These are phyloP conservation scores for Bovichtus diacanthus DNA, from an alignment of 2,797 vertebrate species.

Conservation along the genomic window DNA sequence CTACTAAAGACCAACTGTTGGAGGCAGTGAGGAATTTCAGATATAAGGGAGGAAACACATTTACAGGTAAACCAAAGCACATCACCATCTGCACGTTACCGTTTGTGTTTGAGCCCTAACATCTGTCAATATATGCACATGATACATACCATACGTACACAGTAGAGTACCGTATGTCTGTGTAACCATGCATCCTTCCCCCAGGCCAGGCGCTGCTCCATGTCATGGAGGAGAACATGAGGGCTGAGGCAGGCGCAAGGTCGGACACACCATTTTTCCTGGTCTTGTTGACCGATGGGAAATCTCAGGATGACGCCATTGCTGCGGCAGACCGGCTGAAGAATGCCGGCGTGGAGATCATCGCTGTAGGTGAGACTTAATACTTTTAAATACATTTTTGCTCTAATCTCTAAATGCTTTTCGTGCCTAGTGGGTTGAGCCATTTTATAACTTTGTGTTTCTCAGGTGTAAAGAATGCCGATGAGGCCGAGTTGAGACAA, in stretches of 20 bases:
- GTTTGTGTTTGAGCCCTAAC: slow-evolving; percentile 4
- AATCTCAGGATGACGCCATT: slow-evolving; percentile 94
- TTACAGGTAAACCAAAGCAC: slow-evolving; percentile 89
- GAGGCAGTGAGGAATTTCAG: slow-evolving; percentile 87
- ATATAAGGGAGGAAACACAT: slow-evolving; percentile 96
- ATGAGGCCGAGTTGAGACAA: slow-evolving; percentile 91
- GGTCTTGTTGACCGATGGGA: slow-evolving; percentile 93
- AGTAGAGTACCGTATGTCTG: background rate
- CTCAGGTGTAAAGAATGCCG: slow-evolving; percentile 94
- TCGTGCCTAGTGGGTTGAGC: background rate
- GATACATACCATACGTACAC: background rate
- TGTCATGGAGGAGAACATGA: slow-evolving; percentile 91
- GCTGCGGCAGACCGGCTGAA: slow-evolving; percentile 87
- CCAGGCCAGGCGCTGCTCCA: slow-evolving; percentile 93
- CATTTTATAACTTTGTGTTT: slow-evolving; percentile 1
- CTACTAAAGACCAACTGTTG: slow-evolving; percentile 88
- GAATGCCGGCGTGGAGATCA: slow-evolving; percentile 90
- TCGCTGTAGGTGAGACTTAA: slow-evolving; percentile 90
- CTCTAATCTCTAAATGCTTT: background rate
- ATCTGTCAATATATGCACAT: background rate
- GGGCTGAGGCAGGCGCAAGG: slow-evolving; percentile 84
- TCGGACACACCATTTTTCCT: slow-evolving; percentile 83
- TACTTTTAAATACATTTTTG: background rate
- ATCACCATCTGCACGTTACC: background rate
- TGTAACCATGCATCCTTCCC: background rate